Conservation (phyloP, 2,888 invertebrate genomes). For the Nysson spinosus region DNA sequence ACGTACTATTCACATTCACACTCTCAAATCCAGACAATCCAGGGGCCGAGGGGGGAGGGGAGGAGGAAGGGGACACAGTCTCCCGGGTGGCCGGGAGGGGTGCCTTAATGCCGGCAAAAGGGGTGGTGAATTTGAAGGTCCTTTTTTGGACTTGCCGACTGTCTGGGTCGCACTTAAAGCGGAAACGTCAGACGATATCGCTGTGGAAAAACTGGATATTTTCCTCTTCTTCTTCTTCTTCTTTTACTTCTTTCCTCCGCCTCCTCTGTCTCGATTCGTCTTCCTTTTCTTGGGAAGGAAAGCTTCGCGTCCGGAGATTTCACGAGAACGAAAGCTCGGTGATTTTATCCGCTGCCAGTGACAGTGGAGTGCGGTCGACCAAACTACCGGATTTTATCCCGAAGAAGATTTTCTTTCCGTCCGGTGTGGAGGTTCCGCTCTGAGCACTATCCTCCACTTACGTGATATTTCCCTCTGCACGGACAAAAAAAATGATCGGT, state of each 20-base stretch:
- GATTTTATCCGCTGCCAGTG: constrained; percentile 24
- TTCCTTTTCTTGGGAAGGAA: background rate
- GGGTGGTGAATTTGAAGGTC: constrained; percentile 38
- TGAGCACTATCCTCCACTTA: background rate
- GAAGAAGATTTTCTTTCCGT: constrained; percentile 7
- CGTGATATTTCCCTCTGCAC: background rate
- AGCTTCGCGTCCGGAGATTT: background rate
- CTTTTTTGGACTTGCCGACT: constrained; percentile 28
- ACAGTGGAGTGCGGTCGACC: constrained; percentile 3
- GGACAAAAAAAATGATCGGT: background rate
- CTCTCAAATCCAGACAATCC: constrained; percentile 17
- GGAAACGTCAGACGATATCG: constrained; percentile 39
- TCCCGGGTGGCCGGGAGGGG: background rate
- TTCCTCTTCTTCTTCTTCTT: constrained; percentile 3
- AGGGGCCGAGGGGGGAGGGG: background rate
- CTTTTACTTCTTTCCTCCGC: background rate
- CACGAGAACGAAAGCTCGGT: constrained; percentile 1
- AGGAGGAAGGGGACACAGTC: constrained; percentile 6
- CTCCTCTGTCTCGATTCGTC: background rate
- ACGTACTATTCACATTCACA: constrained; percentile 15
- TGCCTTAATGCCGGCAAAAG: constrained; percentile 1
- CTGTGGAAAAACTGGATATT: background rate
- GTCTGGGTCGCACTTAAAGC: constrained; percentile 49
- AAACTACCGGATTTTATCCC: constrained; percentile 7
- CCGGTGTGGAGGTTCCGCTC: constrained; percentile 6